Base-by-base conservation (phyloP, 2,888 invertebrate species). In the Plusia festucae region DNA sequence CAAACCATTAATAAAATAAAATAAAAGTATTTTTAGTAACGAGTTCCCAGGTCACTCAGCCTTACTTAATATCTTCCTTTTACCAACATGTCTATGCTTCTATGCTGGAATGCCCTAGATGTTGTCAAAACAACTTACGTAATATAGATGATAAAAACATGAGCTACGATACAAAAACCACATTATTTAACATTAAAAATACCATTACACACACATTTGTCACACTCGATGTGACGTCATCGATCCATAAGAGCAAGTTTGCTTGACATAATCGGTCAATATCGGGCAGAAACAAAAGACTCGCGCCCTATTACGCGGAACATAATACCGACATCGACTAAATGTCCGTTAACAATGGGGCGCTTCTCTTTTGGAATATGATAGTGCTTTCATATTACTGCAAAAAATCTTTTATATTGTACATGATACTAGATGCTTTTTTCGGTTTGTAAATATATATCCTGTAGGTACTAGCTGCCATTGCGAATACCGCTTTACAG, bases 191-290 rank as follows among this genome's bases (percentile, higher is more conserved):
- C 27, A 27, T 27, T 27, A 8, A 27, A 27, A 27, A 27, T 27
- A 9, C 30, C 30, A 30, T 30, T 7, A 40, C 5, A 1, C 1
- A n/a, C 40, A n/a, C 13, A 34, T 34, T 34, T 15, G 34, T 34
- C 15, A 34, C 40, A 40, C 40, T n/a, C 34, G 34, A 13, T 13
- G 13, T 40, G 40, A 40, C 40, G 40, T 40, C 40, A 40, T n/a
- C n/a, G 40, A n/a, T 40, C 40, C n/a, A n/a, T n/a, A n/a, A n/a
- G n/a, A 40, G n/a, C 40, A 40, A n/a, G 40, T 40, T 40, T 40
- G 40, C 40, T 40, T 40, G 40, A 40, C 40, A n/a, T 40, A 40
- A 40, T 40, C 40, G 40, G 40, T 40, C n/a, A 40, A 40, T 40
- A 40, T 40, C 40, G 40, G n/a, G 5, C 6, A 40, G n/a, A 40